Evolutionary conservation across 2,888 invertebrate genomes (phyloP).

Genomic region (Diogma glabrata): DNA sequence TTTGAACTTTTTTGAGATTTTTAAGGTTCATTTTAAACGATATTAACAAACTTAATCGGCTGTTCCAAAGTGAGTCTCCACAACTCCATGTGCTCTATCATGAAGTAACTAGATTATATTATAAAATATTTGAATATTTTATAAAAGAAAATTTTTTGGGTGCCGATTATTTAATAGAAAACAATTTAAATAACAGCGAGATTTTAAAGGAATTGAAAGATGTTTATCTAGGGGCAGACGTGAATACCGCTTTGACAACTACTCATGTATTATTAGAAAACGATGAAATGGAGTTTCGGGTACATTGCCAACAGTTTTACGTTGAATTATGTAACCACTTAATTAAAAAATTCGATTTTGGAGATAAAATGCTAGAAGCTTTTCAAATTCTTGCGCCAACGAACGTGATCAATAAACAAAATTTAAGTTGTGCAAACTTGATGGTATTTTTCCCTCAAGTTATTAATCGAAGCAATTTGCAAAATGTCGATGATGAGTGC

Average conservation of each 20-base stretch:
- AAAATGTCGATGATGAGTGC: not conserved
- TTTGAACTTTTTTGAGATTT: slow-evolving; percentile 12
- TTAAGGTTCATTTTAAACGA: slow-evolving; percentile 6
- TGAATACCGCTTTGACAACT: not conserved
- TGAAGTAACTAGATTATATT: not conserved
- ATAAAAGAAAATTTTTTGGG: too few species aligned
- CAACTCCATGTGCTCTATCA: not conserved
- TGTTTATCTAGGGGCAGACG: slow-evolving; percentile 10
- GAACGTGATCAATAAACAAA: too few species aligned
- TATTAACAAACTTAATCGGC: slow-evolving; percentile 4
- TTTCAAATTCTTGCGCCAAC: too few species aligned
- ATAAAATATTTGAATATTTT: not conserved
- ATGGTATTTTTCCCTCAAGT: too few species aligned
- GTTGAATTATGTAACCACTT: slow-evolving; percentile 12
- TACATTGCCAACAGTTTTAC: slow-evolving; percentile 14
- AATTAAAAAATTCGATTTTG: slow-evolving; percentile 4
- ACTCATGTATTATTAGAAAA: not conserved
- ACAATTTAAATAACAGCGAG: slow-evolving; percentile 6
- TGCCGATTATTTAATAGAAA: too few species aligned
- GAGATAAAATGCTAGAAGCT: slow-evolving; percentile 5
- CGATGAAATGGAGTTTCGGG: slow-evolving; percentile 11
- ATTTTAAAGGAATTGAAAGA: slow-evolving; percentile 11
- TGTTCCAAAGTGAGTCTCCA: slow-evolving; percentile 7
- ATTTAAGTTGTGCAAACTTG: too few species aligned
- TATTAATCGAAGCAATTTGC: not conserved